Evolutionary conservation across 2,113 vertebrate genomes (phyloP).

Genomic region (Siniperca knerii): DNA sequence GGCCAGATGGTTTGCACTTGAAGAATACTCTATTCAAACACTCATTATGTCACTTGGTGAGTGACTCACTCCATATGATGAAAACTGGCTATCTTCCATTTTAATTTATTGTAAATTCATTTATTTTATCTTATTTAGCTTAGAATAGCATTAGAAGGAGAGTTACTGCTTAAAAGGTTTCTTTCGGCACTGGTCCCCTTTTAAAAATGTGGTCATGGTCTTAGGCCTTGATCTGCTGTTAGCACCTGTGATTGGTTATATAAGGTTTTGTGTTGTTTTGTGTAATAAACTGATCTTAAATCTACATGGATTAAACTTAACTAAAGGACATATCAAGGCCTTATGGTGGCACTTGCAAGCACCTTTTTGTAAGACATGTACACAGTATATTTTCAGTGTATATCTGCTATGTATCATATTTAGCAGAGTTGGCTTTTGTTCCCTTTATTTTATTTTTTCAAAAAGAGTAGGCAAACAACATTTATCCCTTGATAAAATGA

Average conservation of each 20-base stretch:
- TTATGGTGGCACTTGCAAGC: neutral
- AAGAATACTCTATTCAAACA: neutral
- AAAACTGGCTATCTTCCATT: neutral
- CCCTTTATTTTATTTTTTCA: neutral
- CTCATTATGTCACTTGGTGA: neutral
- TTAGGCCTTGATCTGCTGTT: neutral
- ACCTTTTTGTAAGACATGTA: neutral
- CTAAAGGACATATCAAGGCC: neutral
- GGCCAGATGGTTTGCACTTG: neutral
- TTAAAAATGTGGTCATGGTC: neutral
- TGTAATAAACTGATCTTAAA: neutral
- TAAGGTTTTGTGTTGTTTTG: neutral
- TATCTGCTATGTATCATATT: neutral
- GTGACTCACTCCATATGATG: neutral
- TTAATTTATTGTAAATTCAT: neutral
- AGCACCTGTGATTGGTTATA: neutral
- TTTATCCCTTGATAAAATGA: constrained; percentile 56
- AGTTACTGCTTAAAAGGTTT: neutral
- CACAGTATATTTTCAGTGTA: neutral
- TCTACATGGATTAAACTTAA: neutral
- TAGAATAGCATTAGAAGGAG: neutral
- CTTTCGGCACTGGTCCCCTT: neutral
- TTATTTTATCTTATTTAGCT: neutral
- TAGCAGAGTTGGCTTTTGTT: neutral
- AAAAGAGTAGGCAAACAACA: constrained; percentile 37